A percentile compares a stretch with the other conserved stretches of the same genome.
phyloP scores from a whole-genome alignment of 2,888 invertebrate species.

The Mactromeris polynyma region DNA sequence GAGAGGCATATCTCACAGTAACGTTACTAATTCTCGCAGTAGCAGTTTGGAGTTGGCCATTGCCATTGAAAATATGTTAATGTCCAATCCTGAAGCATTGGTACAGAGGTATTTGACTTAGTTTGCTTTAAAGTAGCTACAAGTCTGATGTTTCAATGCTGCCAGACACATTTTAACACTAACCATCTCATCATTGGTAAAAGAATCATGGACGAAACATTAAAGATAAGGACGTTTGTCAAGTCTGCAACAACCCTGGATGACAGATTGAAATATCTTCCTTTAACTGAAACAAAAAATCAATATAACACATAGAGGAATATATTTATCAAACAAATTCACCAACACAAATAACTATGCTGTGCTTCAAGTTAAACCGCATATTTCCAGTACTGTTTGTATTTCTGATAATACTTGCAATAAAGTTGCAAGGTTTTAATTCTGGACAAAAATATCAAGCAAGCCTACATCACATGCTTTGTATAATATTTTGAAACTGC shows the following conservation, averaged over 20 bases:
- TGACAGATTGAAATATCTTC: neutral
- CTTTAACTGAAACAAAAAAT: neutral
- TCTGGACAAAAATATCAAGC: neutral
- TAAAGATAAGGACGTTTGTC: too few species aligned
- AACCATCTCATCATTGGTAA: too few species aligned
- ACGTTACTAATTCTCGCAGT: too few species aligned
- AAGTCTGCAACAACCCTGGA: neutral
- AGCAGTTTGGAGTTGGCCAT: too few species aligned
- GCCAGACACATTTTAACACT: too few species aligned
- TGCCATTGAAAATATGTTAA: too few species aligned
- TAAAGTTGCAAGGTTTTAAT: neutral
- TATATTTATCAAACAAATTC: neutral
- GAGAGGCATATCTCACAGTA: too few species aligned
- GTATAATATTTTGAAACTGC: neutral
- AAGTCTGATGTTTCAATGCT: too few species aligned
- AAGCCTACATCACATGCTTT: constrained; percentile 12
- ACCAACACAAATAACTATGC: neutral
- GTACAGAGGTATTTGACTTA: too few species aligned
- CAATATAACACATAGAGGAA: neutral
- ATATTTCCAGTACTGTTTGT: neutral
- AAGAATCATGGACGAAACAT: too few species aligned
- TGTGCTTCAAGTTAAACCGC: neutral
- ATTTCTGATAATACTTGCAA: neutral
- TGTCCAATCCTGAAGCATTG: too few species aligned
- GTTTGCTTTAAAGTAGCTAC: too few species aligned